Evolutionary conservation across 1,140 invertebrate genomes (phyloP).

Genomic region (Globodera ellingtonae): DNA sequence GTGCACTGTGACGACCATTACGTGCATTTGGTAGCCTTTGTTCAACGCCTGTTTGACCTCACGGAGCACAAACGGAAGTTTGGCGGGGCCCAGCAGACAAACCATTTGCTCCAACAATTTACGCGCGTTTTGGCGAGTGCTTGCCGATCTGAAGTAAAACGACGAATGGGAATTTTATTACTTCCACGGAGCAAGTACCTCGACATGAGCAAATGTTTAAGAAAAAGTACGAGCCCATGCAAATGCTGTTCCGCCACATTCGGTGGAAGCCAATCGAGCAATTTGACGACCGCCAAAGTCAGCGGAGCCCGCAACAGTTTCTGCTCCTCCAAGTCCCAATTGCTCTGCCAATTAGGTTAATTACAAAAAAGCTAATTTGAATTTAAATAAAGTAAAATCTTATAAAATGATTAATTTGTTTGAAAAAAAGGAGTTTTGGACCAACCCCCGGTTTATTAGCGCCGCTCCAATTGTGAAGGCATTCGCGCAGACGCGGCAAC

Average conservation of each 20-base stretch:
- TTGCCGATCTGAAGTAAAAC: slow-evolving; percentile 74
- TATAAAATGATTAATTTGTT: too few species aligned
- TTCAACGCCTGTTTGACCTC: slow-evolving; percentile 81
- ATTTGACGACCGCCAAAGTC: slow-evolving; percentile 85
- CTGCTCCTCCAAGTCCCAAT: slow-evolving; percentile 73
- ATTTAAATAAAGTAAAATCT: too few species aligned
- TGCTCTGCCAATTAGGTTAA: background rate
- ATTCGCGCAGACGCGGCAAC: slow-evolving; percentile 54
- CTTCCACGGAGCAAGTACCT: background rate
- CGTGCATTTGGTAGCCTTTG: slow-evolving; percentile 86
- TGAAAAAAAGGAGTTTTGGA: background rate
- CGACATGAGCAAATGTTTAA: slow-evolving; percentile 4
- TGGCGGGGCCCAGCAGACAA: slow-evolving; percentile 79
- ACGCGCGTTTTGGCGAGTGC: slow-evolving; percentile 80
- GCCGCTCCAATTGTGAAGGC: slow-evolving; percentile 33
- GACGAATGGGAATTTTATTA: background rate
- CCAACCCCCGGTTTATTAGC: background rate
- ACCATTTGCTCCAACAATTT: slow-evolving; percentile 87
- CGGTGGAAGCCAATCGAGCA: slow-evolving; percentile 82
- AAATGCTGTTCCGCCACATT: slow-evolving; percentile 76
- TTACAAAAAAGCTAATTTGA: background rate
- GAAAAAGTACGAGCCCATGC: slow-evolving; percentile 65
- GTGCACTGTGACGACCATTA: slow-evolving; percentile 85
- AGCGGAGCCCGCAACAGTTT: slow-evolving; percentile 87
- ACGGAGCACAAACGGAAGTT: slow-evolving; percentile 77